Percentiles rank a stretch among this genome's conserved stretches.
Conservation (phyloP, 2,113 vertebrate genomes). For the Pandion haliaetus region DNA sequence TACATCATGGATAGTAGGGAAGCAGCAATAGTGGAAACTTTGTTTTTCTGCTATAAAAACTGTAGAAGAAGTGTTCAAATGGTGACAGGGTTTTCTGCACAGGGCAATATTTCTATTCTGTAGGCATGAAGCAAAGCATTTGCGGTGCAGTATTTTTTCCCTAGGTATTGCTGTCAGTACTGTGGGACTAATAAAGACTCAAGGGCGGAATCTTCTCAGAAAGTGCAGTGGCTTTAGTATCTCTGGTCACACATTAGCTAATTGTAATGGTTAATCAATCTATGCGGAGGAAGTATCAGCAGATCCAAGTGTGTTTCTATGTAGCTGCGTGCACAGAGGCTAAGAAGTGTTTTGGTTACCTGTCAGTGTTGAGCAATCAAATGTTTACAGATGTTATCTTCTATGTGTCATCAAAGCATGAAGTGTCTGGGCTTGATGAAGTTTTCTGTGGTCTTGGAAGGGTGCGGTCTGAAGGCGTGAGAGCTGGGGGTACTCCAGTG, state of each 20-base stretch:
- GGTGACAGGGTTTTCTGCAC: not conserved
- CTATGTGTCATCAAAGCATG: not conserved
- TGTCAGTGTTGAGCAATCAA: not conserved
- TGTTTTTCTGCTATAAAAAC: not conserved
- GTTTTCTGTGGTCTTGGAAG: not conserved
- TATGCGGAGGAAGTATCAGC: not conserved
- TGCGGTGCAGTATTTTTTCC: not conserved
- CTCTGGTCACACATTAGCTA: not conserved
- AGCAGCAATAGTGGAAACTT: not conserved
- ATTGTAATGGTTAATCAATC: not conserved
- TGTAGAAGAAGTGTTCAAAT: not conserved
- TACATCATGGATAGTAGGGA: not conserved
- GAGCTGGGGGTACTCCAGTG: not conserved
- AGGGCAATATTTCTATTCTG: not conserved
- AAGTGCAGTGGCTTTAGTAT: not conserved
- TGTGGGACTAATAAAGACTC: not conserved
- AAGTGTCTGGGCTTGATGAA: not conserved
- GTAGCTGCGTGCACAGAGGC: not conserved
- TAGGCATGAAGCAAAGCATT: not conserved
- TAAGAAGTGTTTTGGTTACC: not conserved
- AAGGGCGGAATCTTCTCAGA: not conserved
- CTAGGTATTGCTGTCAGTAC: not conserved
- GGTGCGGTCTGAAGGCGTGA: not conserved
- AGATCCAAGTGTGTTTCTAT: not conserved
- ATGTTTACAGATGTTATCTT: not conserved